These are phyloP conservation scores for Arenaria interpres DNA, from an alignment of 2,113 vertebrate species.

Conservation along the genomic window DNA sequence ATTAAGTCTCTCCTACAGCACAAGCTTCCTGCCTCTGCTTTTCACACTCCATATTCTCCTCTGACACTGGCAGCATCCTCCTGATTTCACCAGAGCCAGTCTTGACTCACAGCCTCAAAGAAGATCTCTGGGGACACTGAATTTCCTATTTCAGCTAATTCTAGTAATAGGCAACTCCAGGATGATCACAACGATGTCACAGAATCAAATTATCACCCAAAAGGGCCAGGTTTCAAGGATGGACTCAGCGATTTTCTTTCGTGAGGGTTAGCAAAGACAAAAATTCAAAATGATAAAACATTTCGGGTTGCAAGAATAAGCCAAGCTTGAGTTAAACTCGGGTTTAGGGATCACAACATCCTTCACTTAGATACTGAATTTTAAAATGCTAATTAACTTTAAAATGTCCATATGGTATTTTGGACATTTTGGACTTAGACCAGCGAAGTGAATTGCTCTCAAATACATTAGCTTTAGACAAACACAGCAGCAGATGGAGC, in stretches of 20 bases:
- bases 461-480: slow-evolving; percentile 36
- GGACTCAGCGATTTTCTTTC: accelerated
- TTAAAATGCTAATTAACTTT: slow-evolving; percentile 21
- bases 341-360: background rate
- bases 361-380: background rate
- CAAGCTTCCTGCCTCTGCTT: background rate
- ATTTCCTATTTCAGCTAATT: background rate
- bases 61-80: background rate
- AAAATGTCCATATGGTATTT: slow-evolving; percentile 50
- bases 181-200: background rate
- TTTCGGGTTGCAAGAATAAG: background rate
- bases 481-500: slow-evolving; percentile 63
- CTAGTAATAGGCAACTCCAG: background rate
- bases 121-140: background rate
- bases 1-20: background rate
- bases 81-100: background rate
- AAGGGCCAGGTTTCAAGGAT: background rate
- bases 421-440: slow-evolving; percentile 40
- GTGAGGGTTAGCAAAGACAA: background rate
- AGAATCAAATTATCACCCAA: background rate
- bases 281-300: background rate
- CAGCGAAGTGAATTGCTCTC: slow-evolving; percentile 36
- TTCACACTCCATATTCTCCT: background rate
- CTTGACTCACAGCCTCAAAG: background rate
- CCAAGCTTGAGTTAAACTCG: background rate